These are phyloP conservation scores for Xenopus borealis DNA, from an alignment of 2,113 vertebrate genomes.

Conservation along the genomic window DNA sequence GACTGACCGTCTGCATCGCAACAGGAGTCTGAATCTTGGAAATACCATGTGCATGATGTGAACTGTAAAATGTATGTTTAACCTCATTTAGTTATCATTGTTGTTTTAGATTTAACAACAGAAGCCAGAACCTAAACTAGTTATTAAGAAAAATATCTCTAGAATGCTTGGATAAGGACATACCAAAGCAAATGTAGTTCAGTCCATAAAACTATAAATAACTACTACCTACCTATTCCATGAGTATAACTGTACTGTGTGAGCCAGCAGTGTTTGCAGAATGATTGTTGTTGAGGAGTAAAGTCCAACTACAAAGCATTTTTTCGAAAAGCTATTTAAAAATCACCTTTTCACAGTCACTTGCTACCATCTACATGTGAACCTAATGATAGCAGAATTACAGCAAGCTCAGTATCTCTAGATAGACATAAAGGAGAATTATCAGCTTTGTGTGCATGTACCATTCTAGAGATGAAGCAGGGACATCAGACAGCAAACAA, in stretches of 20 bases:
- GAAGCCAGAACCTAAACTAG: not conserved
- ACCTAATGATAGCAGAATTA: not conserved
- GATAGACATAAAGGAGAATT: not conserved
- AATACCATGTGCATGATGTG: too few species aligned
- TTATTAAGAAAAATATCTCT: not conserved
- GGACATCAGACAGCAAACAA: not conserved
- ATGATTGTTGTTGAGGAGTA: constrained; percentile 28
- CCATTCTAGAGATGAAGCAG: not conserved
- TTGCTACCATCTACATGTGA: constrained; percentile 22
- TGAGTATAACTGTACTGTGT: not conserved
- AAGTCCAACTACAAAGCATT: constrained; percentile 8
- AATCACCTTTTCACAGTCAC: not conserved
- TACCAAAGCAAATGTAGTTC: not conserved
- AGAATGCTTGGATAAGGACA: not conserved
- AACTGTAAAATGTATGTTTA: too few species aligned
- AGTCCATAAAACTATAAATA: too few species aligned
- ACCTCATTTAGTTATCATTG: too few species aligned
- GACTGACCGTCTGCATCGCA: too few species aligned
- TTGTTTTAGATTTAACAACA: too few species aligned
- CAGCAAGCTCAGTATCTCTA: not conserved
- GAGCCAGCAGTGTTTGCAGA: not conserved
- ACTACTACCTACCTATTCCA: constrained; percentile 1
- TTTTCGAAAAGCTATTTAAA: not conserved
- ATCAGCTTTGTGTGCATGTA: not conserved
- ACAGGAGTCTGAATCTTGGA: too few species aligned